Conservation (phyloP, 2,888 invertebrate species). For the Thymelicus sylvestris region DNA sequence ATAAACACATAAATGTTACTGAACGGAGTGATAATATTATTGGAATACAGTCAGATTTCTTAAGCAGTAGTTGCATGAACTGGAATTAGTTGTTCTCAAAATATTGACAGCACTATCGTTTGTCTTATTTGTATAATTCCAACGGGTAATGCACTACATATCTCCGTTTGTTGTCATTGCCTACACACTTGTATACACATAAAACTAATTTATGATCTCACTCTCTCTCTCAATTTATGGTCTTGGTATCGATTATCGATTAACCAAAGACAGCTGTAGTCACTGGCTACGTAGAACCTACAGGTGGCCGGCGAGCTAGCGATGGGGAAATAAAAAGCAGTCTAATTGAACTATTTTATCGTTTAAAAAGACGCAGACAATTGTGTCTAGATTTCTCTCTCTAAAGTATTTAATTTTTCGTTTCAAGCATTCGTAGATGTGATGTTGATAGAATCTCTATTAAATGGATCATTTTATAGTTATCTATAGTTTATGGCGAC, state of each 20-base stretch:
- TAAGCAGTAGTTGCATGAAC: too few species aligned
- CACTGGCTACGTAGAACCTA: slow-evolving; percentile 19
- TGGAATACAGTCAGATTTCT: too few species aligned
- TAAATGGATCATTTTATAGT: neutral
- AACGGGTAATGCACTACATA: neutral
- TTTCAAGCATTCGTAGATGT: neutral
- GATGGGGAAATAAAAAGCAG: slow-evolving; percentile 22
- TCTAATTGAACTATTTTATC: slow-evolving; percentile 30
- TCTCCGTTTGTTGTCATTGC: neutral
- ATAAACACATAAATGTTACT: too few species aligned
- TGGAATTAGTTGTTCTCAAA: too few species aligned
- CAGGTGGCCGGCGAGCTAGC: slow-evolving; percentile 27
- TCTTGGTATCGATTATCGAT: slow-evolving; percentile 27
- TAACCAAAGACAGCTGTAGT: slow-evolving; percentile 29
- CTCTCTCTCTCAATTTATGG: neutral
- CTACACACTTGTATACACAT: slow-evolving; percentile 9
- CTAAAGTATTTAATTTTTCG: neutral
- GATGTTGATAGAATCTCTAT: neutral
- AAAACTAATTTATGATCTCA: slow-evolving; percentile 17
- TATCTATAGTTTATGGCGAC: neutral
- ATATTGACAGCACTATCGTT: neutral
- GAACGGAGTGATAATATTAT: too few species aligned
- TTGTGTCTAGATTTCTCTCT: neutral
- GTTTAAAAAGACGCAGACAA: slow-evolving; percentile 6
- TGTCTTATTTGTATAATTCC: neutral